phyloP scores from a whole-genome alignment of 2,888 invertebrate genomes.

The Drosophila barbarae region DNA sequence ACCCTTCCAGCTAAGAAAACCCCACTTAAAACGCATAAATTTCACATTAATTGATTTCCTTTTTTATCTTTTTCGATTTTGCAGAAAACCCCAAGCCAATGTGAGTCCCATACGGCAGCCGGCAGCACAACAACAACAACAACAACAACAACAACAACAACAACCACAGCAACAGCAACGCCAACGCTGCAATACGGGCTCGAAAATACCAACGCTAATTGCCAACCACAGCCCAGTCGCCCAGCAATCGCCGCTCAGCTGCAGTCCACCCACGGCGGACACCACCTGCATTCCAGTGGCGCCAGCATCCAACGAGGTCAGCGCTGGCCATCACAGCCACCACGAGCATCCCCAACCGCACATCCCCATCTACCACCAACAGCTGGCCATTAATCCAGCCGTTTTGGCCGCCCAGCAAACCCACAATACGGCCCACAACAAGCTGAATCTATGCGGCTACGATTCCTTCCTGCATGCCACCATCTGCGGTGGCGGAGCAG shows the following conservation, averaged over 20 bases:
- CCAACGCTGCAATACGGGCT: constrained; percentile 79
- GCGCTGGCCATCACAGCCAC: constrained; percentile 38
- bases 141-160: constrained; percentile 64
- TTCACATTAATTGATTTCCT: constrained; percentile 40
- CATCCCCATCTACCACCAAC: constrained; percentile 83
- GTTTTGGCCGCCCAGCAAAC: constrained; percentile 79
- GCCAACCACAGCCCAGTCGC: constrained; percentile 73
- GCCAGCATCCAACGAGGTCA: constrained; percentile 48
- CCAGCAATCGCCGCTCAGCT: constrained; percentile 70
- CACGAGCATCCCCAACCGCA: constrained; percentile 77
- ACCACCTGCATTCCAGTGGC: constrained; percentile 42
- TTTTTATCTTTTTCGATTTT: constrained; percentile 9
- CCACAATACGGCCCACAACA: constrained; percentile 77
- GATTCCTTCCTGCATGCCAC: constrained; percentile 84
- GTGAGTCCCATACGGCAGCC: constrained; percentile 79
- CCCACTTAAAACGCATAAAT: neutral
- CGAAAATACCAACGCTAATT: constrained; percentile 79
- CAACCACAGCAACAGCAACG: constrained; percentile 67
- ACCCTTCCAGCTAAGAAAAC: neutral
- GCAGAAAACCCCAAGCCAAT: constrained; percentile 82
- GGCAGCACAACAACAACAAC: constrained; percentile 60
- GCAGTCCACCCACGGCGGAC: constrained; percentile 74
- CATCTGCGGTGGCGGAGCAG: constrained; percentile 80
- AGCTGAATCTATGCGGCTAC: constrained; percentile 81
- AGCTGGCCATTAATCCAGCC: constrained; percentile 83